Base-by-base conservation (phyloP, 2,113 vertebrate genomes). In the Ellobius talpinus region DNA sequence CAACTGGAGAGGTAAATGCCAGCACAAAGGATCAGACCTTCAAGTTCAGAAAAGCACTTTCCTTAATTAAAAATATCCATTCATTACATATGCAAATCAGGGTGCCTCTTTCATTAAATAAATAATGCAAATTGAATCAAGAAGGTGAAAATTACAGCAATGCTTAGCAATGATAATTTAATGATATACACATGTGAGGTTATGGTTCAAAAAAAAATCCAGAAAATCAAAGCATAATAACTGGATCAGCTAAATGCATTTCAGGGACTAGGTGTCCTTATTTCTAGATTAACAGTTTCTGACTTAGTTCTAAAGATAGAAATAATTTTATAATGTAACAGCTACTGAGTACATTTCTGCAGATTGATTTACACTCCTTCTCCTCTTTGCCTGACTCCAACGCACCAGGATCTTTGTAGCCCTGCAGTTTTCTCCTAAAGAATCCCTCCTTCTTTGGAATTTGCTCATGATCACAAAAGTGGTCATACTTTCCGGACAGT, bases 61-160 rank as follows among this genome's bases (percentile, higher is more conserved):
- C 55, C 45, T 95, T 97, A 95, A 97, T 97, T 97, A 96, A 97
- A 98, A 97, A 88, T 36, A 70, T 63, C 63, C 82, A 97, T 93
- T 93, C 42, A 78, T 92, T 94, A 78, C 29, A 94, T 31, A 96
- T 91, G 77, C 87, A 97, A 95, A 91, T 96, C 78, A 84, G 47
- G 17, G 14, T 74, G 36, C 23, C 36, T 85, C 82, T 50, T 68
- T 92, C 73, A 96, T 91, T 92, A 79, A 79, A 87, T 90, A 82
- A 95, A 61, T 45, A 94, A 89, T 95, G n/a, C 14, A 86, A 95
- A 77, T 17, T 93, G 63, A 94, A 95, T 61, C 92, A 96, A 55
- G 65, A 90, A 82, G 81, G 52, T 93, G 50, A 90, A 94, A 96
- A 97, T 89, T 89, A 89, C 0, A 96, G 31, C 50, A 89, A 82